Base-by-base conservation (phyloP, 2,113 vertebrate species). In the Zosterops pallidus region DNA sequence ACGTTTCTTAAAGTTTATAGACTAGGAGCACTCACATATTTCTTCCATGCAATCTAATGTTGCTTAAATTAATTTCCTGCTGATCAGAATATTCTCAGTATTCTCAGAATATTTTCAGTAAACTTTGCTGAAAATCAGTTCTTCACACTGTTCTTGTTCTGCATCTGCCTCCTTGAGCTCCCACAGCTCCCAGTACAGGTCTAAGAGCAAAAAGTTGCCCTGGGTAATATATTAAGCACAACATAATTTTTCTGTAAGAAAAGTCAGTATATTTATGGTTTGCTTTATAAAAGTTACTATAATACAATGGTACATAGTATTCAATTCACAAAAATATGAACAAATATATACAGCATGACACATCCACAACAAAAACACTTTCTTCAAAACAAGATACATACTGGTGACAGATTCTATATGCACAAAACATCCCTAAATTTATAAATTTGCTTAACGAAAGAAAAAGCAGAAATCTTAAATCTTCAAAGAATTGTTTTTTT, bases 231-330 rank as follows among this genome's bases (percentile, higher is more conserved):
- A 97, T 86, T 22, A 94, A 97, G 79, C 93, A 97, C 96, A 91
- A 93, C 84, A 17, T 86, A n/a, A 94, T 95, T 97, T 90, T 95
- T 98, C 97, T 98, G 97, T 98, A 98, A 98, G 98, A 98, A 98
- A 98, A 98, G 98, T 98, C 98, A 98, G 98, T 98, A 98, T 98
- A 98, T 98, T 98, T 98, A 98, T 98, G 98, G 98, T 98, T 98
- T 98, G 98, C 98, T 98, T 98, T 98, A 98, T 98, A 98, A 98
- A 98, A 98, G 98, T 98, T 98, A 98, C 98, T 98, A 98, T 98
- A 98, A 98, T 98, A 98, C 98, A 98, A 98, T 98, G 98, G 98
- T 98, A 98, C 98, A 98, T 98, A 98, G 98, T 98, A 98, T 98
- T 98, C 98, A 98, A 98, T 98, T 98, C 98, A 98, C 98, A 98